Percentiles rank a stretch among this genome's conserved stretches.
Evolutionary conservation across 2,888 invertebrate genomes (phyloP).

Genomic region (Melolontha melolontha): DNA sequence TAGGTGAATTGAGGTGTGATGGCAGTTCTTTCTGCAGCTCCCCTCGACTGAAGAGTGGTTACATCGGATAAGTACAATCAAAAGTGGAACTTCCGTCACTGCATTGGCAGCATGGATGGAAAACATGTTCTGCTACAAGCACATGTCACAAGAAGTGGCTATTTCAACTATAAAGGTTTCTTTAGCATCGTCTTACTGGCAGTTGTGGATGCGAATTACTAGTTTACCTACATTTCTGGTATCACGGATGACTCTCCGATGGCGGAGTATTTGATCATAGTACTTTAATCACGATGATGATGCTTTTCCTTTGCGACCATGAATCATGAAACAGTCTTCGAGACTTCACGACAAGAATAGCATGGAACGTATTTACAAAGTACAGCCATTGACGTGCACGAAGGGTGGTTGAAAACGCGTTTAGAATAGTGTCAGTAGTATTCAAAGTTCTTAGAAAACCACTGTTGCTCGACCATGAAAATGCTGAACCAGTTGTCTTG

Average conservation of each 20-base stretch:
- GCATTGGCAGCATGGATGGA: constrained; percentile 55
- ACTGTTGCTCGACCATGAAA: constrained; percentile 48
- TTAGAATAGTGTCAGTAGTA: constrained; percentile 46
- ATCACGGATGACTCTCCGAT: constrained; percentile 26
- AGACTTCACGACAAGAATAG: constrained; percentile 38
- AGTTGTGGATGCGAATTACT: constrained; percentile 31
- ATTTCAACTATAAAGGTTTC: constrained; percentile 55
- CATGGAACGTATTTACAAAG: constrained; percentile 47
- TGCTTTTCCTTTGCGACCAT: constrained; percentile 5
- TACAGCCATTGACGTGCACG: constrained; percentile 45
- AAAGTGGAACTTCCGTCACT: no score
- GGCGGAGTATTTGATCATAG: constrained; percentile 5
- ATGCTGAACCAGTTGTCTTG: constrained; percentile 47
- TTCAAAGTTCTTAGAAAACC: constrained; percentile 50
- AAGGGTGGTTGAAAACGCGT: constrained; percentile 48
- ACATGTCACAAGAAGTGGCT: constrained; percentile 52
- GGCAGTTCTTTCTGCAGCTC: not conserved
- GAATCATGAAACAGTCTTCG: constrained; percentile 25
- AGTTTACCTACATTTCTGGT: constrained; percentile 43
- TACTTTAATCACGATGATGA: not conserved
- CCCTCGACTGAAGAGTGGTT: constrained; percentile 44
- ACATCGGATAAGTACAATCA: constrained; percentile 48
- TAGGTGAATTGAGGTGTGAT: not conserved
- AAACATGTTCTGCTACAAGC: constrained; percentile 55
- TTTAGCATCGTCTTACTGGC: constrained; percentile 36